Percentiles rank a stretch among this genome's conserved stretches.
These are phyloP conservation scores for Hippocampus guttulatus DNA, from an alignment of 2,113 vertebrate species.

Conservation along the genomic window DNA sequence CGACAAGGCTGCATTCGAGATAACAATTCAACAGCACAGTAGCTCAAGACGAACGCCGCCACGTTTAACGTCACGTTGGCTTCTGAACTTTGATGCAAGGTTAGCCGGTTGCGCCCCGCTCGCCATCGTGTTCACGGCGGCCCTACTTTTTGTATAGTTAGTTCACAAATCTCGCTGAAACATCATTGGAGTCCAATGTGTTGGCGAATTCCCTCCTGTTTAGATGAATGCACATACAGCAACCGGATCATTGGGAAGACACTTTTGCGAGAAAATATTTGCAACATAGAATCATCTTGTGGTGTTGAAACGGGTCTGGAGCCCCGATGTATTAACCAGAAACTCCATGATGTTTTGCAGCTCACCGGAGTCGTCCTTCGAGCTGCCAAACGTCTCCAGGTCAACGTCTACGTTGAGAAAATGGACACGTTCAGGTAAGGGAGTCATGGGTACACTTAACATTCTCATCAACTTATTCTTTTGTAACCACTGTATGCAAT, in stretches of 20 bases:
- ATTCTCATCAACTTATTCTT: background rate
- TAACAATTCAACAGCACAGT: slow-evolving; percentile 8
- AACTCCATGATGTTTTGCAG: slow-evolving; percentile 61
- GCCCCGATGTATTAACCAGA: background rate
- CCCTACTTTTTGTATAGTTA: background rate
- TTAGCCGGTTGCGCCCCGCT: background rate
- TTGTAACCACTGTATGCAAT: background rate
- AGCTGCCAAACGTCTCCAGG: slow-evolving; percentile 85
- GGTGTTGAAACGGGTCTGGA: too few relatives aligned
- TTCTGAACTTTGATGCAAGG: background rate
- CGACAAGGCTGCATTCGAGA: background rate
- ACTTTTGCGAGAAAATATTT: background rate
- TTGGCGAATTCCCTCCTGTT: background rate
- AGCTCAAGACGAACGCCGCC: background rate
- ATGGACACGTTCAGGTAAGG: slow-evolving; percentile 79
- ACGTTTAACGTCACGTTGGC: background rate
- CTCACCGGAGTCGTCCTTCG: slow-evolving; percentile 83
- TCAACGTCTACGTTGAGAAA: slow-evolving; percentile 81
- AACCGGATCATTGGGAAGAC: background rate
- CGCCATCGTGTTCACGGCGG: background rate
- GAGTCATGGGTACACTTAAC: too few relatives aligned
- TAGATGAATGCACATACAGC: background rate
- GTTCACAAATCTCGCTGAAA: background rate
- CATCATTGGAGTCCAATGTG: background rate
- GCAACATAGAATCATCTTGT: background rate